These are phyloP conservation scores for Penaeus vannamei DNA, from an alignment of 1,140 invertebrate species.

Conservation along the genomic window DNA sequence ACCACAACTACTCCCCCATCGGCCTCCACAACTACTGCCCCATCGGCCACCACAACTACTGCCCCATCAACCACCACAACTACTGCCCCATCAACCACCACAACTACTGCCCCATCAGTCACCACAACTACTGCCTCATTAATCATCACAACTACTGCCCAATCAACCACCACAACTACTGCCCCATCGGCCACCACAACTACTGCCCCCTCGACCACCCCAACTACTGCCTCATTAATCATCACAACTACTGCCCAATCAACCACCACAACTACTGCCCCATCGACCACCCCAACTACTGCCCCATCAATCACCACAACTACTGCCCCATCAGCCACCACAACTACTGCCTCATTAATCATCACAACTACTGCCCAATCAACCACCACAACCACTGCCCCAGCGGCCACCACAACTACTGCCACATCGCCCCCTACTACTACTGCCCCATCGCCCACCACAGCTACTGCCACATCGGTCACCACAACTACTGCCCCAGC, in stretches of 20 bases:
- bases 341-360: neutral
- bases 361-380: neutral
- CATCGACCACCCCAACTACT: neutral
- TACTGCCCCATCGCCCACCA: neutral
- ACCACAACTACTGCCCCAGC: neutral
- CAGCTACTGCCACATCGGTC: neutral
- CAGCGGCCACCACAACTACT: neutral
- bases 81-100: neutral
- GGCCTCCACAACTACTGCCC: neutral
- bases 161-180: neutral
- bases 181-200: too few species aligned
- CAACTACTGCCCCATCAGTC: neutral
- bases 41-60: neutral
- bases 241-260: neutral
- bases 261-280: neutral
- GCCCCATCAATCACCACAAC: neutral
- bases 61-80: neutral
- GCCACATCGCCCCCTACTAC: neutral
- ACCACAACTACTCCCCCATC: too few species aligned
- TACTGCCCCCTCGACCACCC: too few species aligned
- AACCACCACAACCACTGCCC: neutral
- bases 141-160: neutral
- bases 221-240: too few species aligned
- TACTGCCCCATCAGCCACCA: neutral
- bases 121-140: neutral